These are phyloP conservation scores for Actinia tenebrosa DNA, from an alignment of 64 coral and sea anemone species.

Conservation along the genomic window DNA sequence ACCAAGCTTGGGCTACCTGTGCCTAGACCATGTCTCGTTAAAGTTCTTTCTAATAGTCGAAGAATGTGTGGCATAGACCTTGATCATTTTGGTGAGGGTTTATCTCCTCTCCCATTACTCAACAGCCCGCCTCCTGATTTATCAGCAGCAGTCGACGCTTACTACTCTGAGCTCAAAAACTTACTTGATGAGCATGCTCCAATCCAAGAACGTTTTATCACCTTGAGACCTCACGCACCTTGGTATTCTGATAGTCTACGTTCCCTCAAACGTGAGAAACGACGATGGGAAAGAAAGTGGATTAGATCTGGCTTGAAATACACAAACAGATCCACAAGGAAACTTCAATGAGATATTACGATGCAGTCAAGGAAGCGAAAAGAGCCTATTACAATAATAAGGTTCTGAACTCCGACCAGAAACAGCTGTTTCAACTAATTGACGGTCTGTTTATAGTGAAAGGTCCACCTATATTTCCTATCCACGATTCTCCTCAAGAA, in stretches of 20 bases:
- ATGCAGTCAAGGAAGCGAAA: background rate
- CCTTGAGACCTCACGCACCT: background rate
- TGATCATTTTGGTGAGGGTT: background rate
- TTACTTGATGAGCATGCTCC: background rate
- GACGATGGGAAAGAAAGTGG: conserved; percentile 19
- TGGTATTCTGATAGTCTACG: background rate
- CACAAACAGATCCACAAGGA: background rate
- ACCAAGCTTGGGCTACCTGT: too few species aligned
- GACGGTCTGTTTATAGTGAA: conserved; percentile 44
- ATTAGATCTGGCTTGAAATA: background rate
- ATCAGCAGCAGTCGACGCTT: background rate
- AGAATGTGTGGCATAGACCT: background rate
- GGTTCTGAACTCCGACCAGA: conserved; percentile 35
- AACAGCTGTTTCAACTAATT: conserved; percentile 53
- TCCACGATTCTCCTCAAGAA: conserved; percentile 42
- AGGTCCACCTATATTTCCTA: conserved; percentile 24
- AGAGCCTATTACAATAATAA: conserved; percentile 27
- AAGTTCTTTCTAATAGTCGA: background rate
- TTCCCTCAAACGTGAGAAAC: background rate
- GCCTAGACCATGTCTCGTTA: too few species aligned
- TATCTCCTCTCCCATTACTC: background rate
- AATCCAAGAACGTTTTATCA: background rate
- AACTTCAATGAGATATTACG: background rate
- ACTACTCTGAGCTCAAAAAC: background rate
- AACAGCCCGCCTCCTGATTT: background rate